phyloP scores from a whole-genome alignment of 1,140 invertebrate species.

The Cephus cinctus region DNA sequence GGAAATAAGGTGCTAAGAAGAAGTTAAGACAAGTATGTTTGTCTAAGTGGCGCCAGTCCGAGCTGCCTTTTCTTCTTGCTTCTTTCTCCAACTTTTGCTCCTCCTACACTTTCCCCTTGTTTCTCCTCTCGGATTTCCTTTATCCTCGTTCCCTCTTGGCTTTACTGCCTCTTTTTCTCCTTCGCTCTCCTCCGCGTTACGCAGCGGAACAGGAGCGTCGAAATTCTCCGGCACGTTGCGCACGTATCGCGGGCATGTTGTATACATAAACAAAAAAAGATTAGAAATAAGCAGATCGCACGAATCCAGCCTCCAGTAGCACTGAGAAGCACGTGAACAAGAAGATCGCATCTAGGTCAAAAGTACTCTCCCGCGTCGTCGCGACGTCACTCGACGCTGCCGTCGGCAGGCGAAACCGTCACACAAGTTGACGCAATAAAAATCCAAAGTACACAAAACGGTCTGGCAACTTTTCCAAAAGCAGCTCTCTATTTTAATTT shows the following conservation, averaged over 20 bases:
- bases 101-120: conserved; percentile 9
- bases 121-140: conserved; percentile 6
- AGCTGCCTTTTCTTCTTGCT: conserved; percentile 1
- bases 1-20: conserved; percentile 43
- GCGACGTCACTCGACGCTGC: conserved; percentile 15
- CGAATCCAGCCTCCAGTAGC: background rate
- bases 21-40: conserved; percentile 36
- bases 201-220: background rate
- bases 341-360: conserved; percentile 43
- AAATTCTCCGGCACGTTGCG: conserved; percentile 11
- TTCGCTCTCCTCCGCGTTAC: conserved; percentile 1
- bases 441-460: conserved; percentile 26
- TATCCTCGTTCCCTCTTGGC: conserved; percentile 3
- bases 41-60: conserved; percentile 32
- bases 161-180: conserved; percentile 14
- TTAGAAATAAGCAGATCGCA: background rate
- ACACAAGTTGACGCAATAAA: too few species aligned
- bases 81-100: background rate
- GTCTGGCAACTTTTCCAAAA: conserved; percentile 28
- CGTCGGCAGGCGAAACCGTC: too few species aligned
- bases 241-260: conserved; percentile 10
- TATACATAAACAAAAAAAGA: background rate
- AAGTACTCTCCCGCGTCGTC: conserved; percentile 47
- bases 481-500: conserved; percentile 41
- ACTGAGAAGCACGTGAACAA: background rate